Base-by-base conservation (phyloP, 2,888 invertebrate genomes). In the Dorcus parallelipipedus region DNA sequence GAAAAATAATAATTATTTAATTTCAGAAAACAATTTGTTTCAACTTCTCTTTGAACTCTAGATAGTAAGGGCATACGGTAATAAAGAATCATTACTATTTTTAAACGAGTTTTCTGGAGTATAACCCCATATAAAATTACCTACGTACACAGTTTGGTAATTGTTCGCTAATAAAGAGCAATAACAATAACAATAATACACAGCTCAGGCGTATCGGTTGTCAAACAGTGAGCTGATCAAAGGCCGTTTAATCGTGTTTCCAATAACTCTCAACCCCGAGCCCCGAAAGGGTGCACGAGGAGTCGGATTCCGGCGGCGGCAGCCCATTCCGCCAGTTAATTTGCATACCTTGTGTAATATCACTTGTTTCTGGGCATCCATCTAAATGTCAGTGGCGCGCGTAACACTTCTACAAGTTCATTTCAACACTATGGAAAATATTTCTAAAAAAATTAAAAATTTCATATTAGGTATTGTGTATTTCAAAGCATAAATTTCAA, bases 321-420 rank as follows among this genome's bases (percentile, higher is more conserved):
- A 54, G 63, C 64, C 63, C 66, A 68, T 67, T 64, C 67, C 65
- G 61, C 59, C 62, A 67, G 70, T 69, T 70, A 70, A 70, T 70
- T 70, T 70, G 69, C 70, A 70, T 70, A 68, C 68, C 69, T 67
- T 63, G 66, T 66, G 65, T 69, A 68, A 69, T 68, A 68, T 69
- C 68, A 69, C 68, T 65, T 65, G 67, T 66, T 68, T 56, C 56
- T 56, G 56, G 38, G 51, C 45, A 33, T 51, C 45, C 45, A 39
- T 17, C 39, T 47, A 38, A 48, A 38, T 43, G n/a, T 38, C 45
- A 39, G 56, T 51, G 45, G 56, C 50, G 51, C 26, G 23, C 45
- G 26, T 56, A 51, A 47, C 26, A 33, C 26, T 33, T 4, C 26
- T 33, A 33, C 26, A 7, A 33, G 6, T 33, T 6, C 7, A 33